Base-by-base conservation (phyloP, 1,140 invertebrate genomes). In the Kradibia gibbosae region DNA sequence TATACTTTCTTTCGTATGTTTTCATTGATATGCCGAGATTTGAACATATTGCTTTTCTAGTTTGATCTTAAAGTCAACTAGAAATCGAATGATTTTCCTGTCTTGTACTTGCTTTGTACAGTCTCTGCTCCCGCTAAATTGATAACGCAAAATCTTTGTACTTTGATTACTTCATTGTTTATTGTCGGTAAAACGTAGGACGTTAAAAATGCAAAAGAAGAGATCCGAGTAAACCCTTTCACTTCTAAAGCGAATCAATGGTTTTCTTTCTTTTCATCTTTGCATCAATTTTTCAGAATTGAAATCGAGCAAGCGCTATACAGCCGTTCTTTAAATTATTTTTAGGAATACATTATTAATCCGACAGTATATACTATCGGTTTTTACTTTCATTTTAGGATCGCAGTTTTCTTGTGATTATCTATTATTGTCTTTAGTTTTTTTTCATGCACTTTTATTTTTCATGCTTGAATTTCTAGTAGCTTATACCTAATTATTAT, bases 391-490 rank as follows among this genome's bases (percentile, higher is more conserved):
- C 81, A 82, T 78, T 72, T 67, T 31, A 81, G 57, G 65, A 77
- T 82, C 65, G 81, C 81, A 82, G 81, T 62, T 81, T 42, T 70
- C 67, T 70, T 78, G 53, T 78, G 75, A 82, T 82, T 82, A 82
- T 78, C 81, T 82, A 82, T 75, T 82, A 82, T 82, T 82, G 81
- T 82, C 81, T 82, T 82, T 22, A 73, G 81, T 82, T 75, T 75
- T 62, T 70, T 78, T 36, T 36, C 57, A 71, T 81, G 22, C 48
- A 77, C 48, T 77, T 75, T 36, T 77, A 81, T 53, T 10, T 82
- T 70, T 53, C 74, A 53, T 48, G 71, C 39, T 73, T 45, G 42
- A 82, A 73, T 78, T 65, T 39, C 71, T 74, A 74, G 11, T 53
- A 55, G 4, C 28, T 65, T 42, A 73, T 73, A 80, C 3, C n/a